Evolutionary conservation across 2,888 invertebrate species (phyloP), one percentile per base, ranked within the genome.

Genomic region (Drosophila anceps): DNA sequence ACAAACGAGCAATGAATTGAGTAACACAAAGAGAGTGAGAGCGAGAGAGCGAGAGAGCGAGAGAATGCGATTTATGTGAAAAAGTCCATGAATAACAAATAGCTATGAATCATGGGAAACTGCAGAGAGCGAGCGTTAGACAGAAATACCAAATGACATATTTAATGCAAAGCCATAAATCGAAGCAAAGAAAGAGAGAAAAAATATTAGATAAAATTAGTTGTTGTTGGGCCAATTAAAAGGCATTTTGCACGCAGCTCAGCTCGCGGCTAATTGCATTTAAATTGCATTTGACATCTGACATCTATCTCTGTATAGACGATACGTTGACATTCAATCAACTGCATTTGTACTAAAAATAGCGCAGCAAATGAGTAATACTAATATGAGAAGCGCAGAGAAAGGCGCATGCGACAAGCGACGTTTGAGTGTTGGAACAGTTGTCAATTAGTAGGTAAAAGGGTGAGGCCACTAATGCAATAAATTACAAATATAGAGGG

Each of bases 51-150:
- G 12, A 7, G 27, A 35, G 15, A 51, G 12, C 18, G 18, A 4
- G 13, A 51, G 33, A 41, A 41, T 41, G 58, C 18, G 53, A 46
- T 63, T 59, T 55, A 51, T 60, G 43, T 27, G 37, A 62, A 58
- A 59, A 64, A 57, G 35, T 37, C 61, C 43, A 80, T 85, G 73
- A 71, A 85, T 74, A 76, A 70, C 72, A 81, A 64, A 83, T 69
- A 44, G 37, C 55, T 18, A 75, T 83, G 84, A 88, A 54, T 85
- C 69, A 85, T 70, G 43, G 58, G 41, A 65, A 35, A 60, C 5
- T 20, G 20, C 29, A 51, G 31, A 39, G 37, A 29, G 35, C 39
- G 18, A 67, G 20, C 43, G 51, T 12, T 27, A 37, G 54, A 20
- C 53, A 15, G 65, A 43, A 48, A 59, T 67, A 68, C 70, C 63